Evolutionary conservation across 2,113 vertebrate genomes (phyloP).

Genomic region (Microtus montanus): DNA sequence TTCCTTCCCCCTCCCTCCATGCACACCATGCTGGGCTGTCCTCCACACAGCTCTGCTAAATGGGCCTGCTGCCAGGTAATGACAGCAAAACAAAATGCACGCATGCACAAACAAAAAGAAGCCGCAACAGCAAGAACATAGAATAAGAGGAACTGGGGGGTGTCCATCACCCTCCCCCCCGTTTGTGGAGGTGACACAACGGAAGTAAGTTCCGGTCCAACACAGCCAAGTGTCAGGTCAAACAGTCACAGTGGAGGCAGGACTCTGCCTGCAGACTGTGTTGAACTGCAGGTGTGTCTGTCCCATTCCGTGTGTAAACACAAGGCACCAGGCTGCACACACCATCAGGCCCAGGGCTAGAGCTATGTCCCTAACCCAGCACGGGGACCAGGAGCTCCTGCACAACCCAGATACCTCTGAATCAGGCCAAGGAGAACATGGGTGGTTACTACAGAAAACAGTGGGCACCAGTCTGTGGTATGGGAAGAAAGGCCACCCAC

Average conservation of each 20-base stretch:
- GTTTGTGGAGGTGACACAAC: neutral
- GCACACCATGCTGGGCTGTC: rapidly evolving
- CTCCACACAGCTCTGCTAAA: neutral
- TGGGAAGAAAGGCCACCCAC: rapidly evolving
- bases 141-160: neutral
- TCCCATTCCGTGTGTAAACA: neutral
- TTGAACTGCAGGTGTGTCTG: neutral
- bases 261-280: rapidly evolving
- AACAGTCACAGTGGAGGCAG: rapidly evolving
- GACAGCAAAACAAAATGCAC: neutral
- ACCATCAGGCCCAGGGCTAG: neutral
- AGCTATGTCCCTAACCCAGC: neutral
- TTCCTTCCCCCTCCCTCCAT: rapidly evolving
- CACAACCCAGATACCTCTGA: neutral
- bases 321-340: neutral
- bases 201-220: neutral
- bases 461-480: rapidly evolving
- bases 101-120: neutral
- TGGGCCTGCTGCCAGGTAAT: neutral
- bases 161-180: neutral
- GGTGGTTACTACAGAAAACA: neutral
- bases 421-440: neutral
- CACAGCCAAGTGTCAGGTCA: rapidly evolving
- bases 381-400: no score
- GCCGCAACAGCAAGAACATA: neutral